phyloP scores from a whole-genome alignment of 2,113 vertebrate genomes.

The Penelope pileata region DNA sequence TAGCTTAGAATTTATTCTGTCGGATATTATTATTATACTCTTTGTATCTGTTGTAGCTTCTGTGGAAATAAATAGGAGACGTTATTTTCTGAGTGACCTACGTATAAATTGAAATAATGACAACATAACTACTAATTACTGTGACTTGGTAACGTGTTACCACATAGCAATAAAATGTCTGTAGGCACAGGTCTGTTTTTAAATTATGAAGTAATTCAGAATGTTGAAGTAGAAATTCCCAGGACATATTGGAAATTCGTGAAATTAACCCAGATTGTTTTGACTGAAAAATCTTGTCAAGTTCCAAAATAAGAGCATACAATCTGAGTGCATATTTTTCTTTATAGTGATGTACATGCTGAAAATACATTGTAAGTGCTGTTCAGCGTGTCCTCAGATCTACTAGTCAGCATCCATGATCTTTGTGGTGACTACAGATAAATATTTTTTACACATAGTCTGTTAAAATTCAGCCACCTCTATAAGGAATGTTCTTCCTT shows the following conservation, averaged over 20 bases:
- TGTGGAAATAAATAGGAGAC: too few species aligned
- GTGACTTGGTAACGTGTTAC: neutral
- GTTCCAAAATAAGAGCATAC: neutral
- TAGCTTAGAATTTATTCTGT: too few species aligned
- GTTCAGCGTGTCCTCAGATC: neutral
- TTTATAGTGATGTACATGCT: neutral
- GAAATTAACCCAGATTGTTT: neutral
- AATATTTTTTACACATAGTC: neutral
- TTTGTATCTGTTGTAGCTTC: too few species aligned
- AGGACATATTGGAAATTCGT: neutral
- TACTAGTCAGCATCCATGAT: neutral
- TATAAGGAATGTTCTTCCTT: neutral
- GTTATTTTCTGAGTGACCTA: too few species aligned
- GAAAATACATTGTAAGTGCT: neutral
- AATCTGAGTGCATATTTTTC: neutral
- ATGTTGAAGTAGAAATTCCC: neutral
- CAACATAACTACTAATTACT: neutral
- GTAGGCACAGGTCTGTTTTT: neutral
- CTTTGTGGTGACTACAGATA: neutral
- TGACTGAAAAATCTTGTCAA: neutral
- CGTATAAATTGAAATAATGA: neutral
- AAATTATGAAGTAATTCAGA: neutral
- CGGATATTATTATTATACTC: too few species aligned
- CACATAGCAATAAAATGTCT: neutral
- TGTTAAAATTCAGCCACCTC: neutral